Evolutionary conservation across 2,888 invertebrate genomes (phyloP).

Genomic region (Schizotus pectinicornis): DNA sequence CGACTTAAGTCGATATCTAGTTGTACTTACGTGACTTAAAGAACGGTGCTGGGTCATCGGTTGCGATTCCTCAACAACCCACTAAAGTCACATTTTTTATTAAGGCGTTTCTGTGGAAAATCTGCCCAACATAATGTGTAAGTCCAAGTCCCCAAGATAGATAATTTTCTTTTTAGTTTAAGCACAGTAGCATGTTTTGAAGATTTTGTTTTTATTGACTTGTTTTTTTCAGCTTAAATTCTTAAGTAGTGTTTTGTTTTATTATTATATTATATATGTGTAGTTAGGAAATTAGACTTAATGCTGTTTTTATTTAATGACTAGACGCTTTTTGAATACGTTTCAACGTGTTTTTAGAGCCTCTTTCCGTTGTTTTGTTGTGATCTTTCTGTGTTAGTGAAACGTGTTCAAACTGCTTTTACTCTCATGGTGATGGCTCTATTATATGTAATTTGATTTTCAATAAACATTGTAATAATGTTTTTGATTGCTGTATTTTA

Average conservation of each 20-base stretch:
- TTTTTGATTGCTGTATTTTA: slow-evolving; percentile 55
- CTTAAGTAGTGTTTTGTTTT: slow-evolving; percentile 38
- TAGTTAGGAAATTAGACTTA: slow-evolving; percentile 45
- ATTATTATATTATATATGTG: slow-evolving; percentile 43
- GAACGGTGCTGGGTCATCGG: too few relatives aligned
- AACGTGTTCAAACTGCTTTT: slow-evolving; percentile 36
- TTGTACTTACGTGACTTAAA: too few relatives aligned
- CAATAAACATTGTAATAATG: slow-evolving; percentile 58
- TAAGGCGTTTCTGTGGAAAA: slow-evolving; percentile 56
- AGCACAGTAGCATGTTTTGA: slow-evolving; percentile 52
- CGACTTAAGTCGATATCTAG: too few relatives aligned
- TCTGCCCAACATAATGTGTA: slow-evolving; percentile 56
- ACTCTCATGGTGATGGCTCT: slow-evolving; percentile 54
- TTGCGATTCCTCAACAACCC: neutral
- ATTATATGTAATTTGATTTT: slow-evolving; percentile 54
- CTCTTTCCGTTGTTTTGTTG: slow-evolving; percentile 22
- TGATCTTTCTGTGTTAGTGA: slow-evolving; percentile 29
- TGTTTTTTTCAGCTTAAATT: slow-evolving; percentile 42
- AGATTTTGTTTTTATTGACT: slow-evolving; percentile 34
- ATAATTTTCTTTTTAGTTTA: slow-evolving; percentile 44
- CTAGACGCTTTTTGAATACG: slow-evolving; percentile 46
- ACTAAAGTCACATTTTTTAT: slow-evolving; percentile 15
- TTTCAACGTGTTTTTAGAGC: slow-evolving; percentile 34
- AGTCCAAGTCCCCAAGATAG: slow-evolving; percentile 44
- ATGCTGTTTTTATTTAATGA: slow-evolving; percentile 44